Conservation (phyloP, 2,113 vertebrate species). For the Fulmarus glacialis region DNA sequence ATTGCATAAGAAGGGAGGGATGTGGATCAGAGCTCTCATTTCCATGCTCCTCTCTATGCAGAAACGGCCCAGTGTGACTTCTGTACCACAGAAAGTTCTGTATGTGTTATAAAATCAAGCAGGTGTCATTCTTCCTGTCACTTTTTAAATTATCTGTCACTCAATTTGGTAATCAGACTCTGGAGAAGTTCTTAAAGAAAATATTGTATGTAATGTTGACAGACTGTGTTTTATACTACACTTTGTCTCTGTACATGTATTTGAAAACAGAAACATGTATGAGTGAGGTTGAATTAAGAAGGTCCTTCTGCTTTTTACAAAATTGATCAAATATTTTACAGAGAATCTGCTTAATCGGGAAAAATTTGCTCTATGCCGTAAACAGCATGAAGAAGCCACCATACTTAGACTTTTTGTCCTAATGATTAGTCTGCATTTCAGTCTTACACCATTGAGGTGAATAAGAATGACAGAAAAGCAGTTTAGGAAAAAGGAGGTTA, state of each 20-base stretch:
- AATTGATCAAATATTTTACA: neutral
- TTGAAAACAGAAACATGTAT: neutral
- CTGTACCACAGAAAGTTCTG: neutral
- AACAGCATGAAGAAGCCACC: neutral
- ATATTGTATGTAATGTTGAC: neutral
- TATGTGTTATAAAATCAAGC: neutral
- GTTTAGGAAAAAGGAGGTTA: neutral
- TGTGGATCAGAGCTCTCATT: neutral
- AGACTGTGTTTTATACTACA: neutral
- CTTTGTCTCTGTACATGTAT: neutral
- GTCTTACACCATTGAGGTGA: neutral
- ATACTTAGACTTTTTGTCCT: neutral
- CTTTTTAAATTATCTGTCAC: neutral
- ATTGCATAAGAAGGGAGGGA: neutral
- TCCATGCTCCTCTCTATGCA: neutral
- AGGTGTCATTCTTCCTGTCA: neutral
- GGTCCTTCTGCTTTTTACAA: neutral
- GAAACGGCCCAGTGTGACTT: neutral
- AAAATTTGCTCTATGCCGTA: neutral
- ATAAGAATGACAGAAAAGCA: neutral
- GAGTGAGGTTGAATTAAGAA: neutral
- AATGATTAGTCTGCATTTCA: neutral
- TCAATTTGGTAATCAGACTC: neutral
- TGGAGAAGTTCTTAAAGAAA: neutral
- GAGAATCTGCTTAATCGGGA: neutral